phyloP scores from a whole-genome alignment of 2,113 vertebrate genomes.

The Neotoma lepida region DNA sequence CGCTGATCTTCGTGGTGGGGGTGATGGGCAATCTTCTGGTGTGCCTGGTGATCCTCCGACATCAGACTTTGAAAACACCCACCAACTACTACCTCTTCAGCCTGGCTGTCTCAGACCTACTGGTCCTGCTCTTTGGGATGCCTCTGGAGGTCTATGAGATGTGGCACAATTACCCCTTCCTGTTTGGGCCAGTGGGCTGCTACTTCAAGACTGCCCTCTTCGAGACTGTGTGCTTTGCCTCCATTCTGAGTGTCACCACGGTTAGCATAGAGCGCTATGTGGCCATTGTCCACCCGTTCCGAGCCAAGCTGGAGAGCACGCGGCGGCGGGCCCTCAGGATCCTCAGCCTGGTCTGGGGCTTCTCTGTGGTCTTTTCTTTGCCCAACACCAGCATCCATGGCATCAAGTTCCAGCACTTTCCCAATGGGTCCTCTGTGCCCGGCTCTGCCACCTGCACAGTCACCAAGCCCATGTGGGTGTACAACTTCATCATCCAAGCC shows the following conservation, averaged over 20 bases:
- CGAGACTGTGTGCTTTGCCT: constrained; percentile 95
- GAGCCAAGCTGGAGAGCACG: constrained; percentile 92
- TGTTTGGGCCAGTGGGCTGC: constrained; percentile 91
- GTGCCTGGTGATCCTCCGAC: constrained; percentile 93
- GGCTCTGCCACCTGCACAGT: constrained; percentile 91
- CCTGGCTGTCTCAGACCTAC: constrained; percentile 93
- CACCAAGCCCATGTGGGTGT: constrained; percentile 92
- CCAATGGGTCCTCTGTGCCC: constrained; percentile 82
- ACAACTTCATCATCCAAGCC: constrained; percentile 94
- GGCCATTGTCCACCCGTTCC: constrained; percentile 92
- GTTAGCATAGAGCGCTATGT: constrained; percentile 95
- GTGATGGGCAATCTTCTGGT: constrained; percentile 92
- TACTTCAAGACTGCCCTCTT: constrained; percentile 95
- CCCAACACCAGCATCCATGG: constrained; percentile 95
- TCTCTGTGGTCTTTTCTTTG: constrained; percentile 91
- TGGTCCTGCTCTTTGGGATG: constrained; percentile 95
- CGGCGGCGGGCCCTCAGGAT: constrained; percentile 90
- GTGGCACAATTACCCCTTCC: constrained; percentile 97
- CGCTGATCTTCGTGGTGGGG: constrained; percentile 91
- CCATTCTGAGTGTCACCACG: constrained; percentile 93
- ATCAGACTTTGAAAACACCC: constrained; percentile 93
- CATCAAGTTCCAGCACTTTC: constrained; percentile 85
- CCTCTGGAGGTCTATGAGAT: constrained; percentile 96
- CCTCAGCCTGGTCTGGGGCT: constrained; percentile 89
- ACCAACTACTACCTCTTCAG: constrained; percentile 98